Evolutionary conservation across 2,113 vertebrate genomes (phyloP), one percentile per base, ranked within the genome.

Genomic region (Odocoileus virginianus): DNA sequence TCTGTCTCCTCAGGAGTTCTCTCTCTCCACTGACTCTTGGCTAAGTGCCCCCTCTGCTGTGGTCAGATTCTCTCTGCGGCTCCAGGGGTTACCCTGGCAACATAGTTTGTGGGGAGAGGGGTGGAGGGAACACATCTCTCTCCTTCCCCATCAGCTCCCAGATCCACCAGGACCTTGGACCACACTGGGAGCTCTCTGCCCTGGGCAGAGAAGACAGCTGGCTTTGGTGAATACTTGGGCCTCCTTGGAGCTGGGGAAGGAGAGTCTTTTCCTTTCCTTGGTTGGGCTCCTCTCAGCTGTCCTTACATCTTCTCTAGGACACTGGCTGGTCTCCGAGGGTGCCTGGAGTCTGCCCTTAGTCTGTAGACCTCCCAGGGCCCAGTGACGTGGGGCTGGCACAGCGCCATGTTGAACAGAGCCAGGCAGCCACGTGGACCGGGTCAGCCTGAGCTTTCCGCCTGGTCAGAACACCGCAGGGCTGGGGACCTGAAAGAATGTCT

Each of bases 141-240:
- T 93, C 52, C 87, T 95, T 92, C 79, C 27, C 28, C 4, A 2
- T 97, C 89, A 33, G 50, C 76, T 36, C 58, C 45, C 88, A 90
- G 33, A 54, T 8, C 61, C 16, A 61, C n/a, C 15, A 40, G 45
- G 33, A 12, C n/a, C 40, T 23, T 60, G 52, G 81, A n/a, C 50
- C 55, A 28, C 3, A 3, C 76, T 50, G 83, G 67, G 54, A 67
- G 7, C 21, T 71, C 47, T 76, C 30, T 7, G 21, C 17, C 10
- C 55, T 43, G 81, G 40, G 43, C 54, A 71, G 88, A 88, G 84
- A 76, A 87, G 30, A 89, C 15, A 15, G 64, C 50, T 17, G n/a
- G 76, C 33, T 81, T 87, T 64, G 28, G 21, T 52, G 45, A n/a
- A 2, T 21, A 19, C 5, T 12, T 50, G 27, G 14, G 16, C 55